These are phyloP conservation scores for Caenorhabditis brenneri DNA, from an alignment of 1,140 invertebrate species.

Conservation along the genomic window DNA sequence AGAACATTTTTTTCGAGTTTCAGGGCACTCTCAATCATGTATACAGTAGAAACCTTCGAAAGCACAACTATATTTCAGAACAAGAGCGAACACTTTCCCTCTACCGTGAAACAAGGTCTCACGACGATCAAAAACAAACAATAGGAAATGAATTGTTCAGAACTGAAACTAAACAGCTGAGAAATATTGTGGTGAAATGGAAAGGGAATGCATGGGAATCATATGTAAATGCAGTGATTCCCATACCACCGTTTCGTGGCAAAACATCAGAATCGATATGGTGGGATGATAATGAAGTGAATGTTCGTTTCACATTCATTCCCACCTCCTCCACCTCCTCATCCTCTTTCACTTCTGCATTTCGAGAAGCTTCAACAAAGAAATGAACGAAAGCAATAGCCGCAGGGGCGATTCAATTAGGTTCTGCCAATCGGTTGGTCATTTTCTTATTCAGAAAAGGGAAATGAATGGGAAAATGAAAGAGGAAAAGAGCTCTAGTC, in stretches of 20 bases:
- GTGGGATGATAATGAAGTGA: conserved; percentile 20
- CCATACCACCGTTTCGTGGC: background rate
- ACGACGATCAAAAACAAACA: no score
- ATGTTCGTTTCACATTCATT: background rate
- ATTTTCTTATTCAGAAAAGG: background rate
- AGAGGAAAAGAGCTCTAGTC: background rate
- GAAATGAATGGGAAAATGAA: background rate
- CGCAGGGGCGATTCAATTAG: conserved; percentile 16
- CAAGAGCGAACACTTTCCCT: no score
- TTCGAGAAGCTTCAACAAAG: conserved; percentile 28
- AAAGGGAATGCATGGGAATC: background rate
- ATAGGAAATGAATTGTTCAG: background rate
- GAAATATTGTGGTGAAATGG: no score
- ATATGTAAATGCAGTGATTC: conserved; percentile 16
- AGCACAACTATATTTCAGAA: no score
- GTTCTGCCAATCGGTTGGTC: conserved; percentile 1
- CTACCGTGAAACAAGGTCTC: no score
- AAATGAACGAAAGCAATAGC: background rate
- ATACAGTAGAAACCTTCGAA: no score
- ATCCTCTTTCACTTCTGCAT: background rate
- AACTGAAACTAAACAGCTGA: background rate
- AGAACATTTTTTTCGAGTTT: no score
- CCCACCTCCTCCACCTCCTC: background rate
- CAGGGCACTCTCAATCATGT: no score
- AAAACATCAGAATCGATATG: background rate